Evolutionary conservation across 1,140 invertebrate genomes (phyloP), one percentile per base, ranked within the genome.

Genomic region (Polypedilum vanderplanki): DNA sequence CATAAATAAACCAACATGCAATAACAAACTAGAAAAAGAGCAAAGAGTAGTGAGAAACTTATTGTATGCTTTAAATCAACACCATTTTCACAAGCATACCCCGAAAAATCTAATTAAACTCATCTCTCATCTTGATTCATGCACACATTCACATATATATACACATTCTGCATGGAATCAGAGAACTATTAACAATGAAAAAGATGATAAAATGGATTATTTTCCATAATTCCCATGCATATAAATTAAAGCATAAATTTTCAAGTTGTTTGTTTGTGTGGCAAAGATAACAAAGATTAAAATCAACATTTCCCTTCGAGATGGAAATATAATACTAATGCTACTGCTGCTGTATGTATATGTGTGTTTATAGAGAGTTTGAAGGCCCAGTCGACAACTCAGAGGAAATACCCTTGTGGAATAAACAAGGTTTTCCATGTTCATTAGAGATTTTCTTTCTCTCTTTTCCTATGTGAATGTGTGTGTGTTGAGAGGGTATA

Each of bases 241-340:
- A 70, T 70, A 70, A 70, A 70, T 70, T 70, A 22, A 70, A 22
- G 20, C 65, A 70, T 70, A 70, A 70, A 70, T 70, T 70, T 70
- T 70, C 65, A 20, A 70, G 65, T 70, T 70, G 65, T 70, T 70
- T 70, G 65, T 70, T 70, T n/a, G 15, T 18, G 20, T 18, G 17
- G 17, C 12, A 57, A 57, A 57, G 46, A 57, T 57, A 70, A 22
- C 65, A 22, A 70, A 70, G 65, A 70, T 70, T 70, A 70, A 20
- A 70, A 70, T 70, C 46, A 57, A 57, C 46, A 57, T 57, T n/a
- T n/a, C 46, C n/a, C 12, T 57, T 12, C 12, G 46, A 46, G 46
- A 57, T 57, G 46, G n/a, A 57, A 57, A n/a, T 57, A n/a, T 57
- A 12, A 57, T 57, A 57, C 46, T 33, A 3, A 3, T 33, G 24